A percentile compares a stretch with the other conserved stretches of the same genome.
Conservation (phyloP, 2,888 invertebrate genomes). For the Bimastos eiseni region DNA sequence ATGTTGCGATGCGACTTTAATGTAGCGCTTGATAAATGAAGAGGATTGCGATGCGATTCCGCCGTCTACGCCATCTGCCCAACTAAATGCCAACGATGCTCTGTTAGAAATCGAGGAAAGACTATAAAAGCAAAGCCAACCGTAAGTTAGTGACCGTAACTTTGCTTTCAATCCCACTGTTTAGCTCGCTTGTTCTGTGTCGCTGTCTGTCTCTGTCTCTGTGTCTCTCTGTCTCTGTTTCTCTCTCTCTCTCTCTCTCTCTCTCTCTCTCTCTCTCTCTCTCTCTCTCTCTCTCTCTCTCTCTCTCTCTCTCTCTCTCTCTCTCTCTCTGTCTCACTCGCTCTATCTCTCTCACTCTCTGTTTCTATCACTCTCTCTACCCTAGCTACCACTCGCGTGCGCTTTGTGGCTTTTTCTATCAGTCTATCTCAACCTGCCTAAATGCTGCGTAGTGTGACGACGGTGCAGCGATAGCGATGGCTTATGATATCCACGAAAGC, state of each 20-base stretch:
- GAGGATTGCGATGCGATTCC: not conserved
- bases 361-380: slow-evolving; percentile 29
- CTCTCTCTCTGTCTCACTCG: slow-evolving; percentile 6
- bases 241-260: slow-evolving; percentile 8
- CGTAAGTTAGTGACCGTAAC: not conserved
- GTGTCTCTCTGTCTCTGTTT: too few species aligned
- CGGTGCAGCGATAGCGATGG: not conserved
- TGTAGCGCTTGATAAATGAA: not conserved
- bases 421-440: not conserved
- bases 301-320: slow-evolving; percentile 26
- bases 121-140: not conserved
- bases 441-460: not conserved
- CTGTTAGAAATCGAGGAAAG: not conserved
- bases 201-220: slow-evolving; percentile 30
- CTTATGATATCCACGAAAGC: not conserved
- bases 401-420: too few species aligned
- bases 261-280: slow-evolving; percentile 27
- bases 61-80: not conserved
- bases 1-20: not conserved
- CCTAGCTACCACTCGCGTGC: too few species aligned
- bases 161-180: slow-evolving; percentile 13
- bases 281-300: slow-evolving; percentile 28
- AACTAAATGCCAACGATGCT: not conserved
- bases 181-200: slow-evolving; percentile 21
- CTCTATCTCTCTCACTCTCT: slow-evolving; percentile 27